Base-by-base conservation (phyloP, 2,888 invertebrate genomes). In the Pristionchus japonicus region DNA sequence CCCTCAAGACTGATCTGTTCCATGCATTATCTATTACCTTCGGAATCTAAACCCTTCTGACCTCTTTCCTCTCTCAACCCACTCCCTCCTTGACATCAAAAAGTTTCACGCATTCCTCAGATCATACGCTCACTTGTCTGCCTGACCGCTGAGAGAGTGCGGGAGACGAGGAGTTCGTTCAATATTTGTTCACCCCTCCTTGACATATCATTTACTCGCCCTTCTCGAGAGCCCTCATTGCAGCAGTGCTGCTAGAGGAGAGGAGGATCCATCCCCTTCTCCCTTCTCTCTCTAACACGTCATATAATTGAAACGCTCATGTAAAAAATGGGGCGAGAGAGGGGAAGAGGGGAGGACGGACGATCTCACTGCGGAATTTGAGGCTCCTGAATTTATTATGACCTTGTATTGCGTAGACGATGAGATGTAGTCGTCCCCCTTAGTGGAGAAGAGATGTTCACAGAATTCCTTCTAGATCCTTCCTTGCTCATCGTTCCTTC, bases 251-350 rank as follows among this genome's bases (percentile, higher is more conserved):
- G 43, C 15, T 43, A 27, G 4, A 77, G 77, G n/a, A 23, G n/a
- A 31, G 15, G 70, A 34, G 37, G 34, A 37, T 40, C 70, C 70
- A 37, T 37, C 77, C 23, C 40, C 40, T 40, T 34, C 43, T 27
- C 77, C 7, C 74, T 40, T 31, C 31, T 64, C 27, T 64, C 11
- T 13, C 40, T 43, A 43, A 17, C 77, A 77, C 77, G 77, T 77
- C 77, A 77, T 77, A 77, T 77, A 77, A 77, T 77, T 77, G 77
- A 77, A 77, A 77, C 47, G 43, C 77, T 77, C 77, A 77, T 77
- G 77, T 77, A 77, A 77, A 77, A 77, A 77, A 77, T 43, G 43
- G 77, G 77, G 43, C 11, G 43, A n/a, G n/a, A 67, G 67, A 67
- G 34, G 67, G 34, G 34, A 34, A 67, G 64, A 64, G 15, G 67